These are phyloP conservation scores for Nomada ruficornis DNA, from an alignment of 2,888 invertebrate species.

Conservation along the genomic window DNA sequence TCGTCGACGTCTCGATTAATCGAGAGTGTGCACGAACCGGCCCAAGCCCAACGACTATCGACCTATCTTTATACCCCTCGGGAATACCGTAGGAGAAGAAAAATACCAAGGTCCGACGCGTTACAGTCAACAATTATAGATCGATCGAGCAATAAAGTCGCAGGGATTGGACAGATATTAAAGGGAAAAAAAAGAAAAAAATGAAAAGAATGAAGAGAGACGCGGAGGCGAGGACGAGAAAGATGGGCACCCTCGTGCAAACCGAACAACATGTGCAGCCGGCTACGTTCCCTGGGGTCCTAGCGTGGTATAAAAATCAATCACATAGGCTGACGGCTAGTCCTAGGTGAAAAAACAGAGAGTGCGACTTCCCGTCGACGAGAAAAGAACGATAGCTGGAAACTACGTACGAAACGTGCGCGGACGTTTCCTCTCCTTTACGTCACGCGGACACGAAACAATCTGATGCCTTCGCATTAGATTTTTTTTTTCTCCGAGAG, in stretches of 20 bases:
- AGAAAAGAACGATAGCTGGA: slow-evolving; percentile 38
- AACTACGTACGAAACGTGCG: slow-evolving; percentile 36
- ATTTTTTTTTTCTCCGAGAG: neutral
- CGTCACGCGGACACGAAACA: slow-evolving; percentile 13
- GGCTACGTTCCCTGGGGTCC: slow-evolving; percentile 64
- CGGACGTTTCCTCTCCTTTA: slow-evolving; percentile 27
- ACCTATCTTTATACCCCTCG: slow-evolving; percentile 4
- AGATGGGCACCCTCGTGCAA: slow-evolving; percentile 66
- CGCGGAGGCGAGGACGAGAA: slow-evolving; percentile 62
- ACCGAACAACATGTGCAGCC: slow-evolving; percentile 75
- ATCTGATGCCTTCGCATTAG: slow-evolving; percentile 25
- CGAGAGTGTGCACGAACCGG: slow-evolving; percentile 22
- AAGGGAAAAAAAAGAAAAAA: neutral
- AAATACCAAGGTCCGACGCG: slow-evolving; percentile 37
- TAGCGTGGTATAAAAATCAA: slow-evolving; percentile 78
- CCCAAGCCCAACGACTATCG: slow-evolving; percentile 3
- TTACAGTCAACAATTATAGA: slow-evolving; percentile 48
- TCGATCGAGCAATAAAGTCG: slow-evolving; percentile 55
- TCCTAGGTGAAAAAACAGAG: slow-evolving; percentile 58
- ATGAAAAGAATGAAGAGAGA: slow-evolving; percentile 18
- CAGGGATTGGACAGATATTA: slow-evolving; percentile 67
- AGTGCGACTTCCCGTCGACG: slow-evolving; percentile 53
- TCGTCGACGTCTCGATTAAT: slow-evolving; percentile 41
- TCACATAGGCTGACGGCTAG: slow-evolving; percentile 78
- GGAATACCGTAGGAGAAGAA: neutral